Evolutionary conservation across 2,888 invertebrate species (phyloP).

Genomic region (Diabrotica balteata): DNA sequence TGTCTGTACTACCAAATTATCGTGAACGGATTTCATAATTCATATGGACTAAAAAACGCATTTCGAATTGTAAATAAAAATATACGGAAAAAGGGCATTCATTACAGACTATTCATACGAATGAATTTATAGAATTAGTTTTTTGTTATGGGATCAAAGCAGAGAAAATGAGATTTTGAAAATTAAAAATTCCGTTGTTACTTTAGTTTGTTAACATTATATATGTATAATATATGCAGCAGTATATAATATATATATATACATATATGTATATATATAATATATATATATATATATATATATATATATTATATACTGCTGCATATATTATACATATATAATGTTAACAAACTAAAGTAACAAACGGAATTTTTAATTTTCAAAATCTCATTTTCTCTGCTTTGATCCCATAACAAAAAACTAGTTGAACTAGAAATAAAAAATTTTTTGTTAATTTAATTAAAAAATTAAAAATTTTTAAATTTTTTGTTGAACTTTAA

Average conservation of each 20-base stretch:
- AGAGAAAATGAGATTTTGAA: neutral
- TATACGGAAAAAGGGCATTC: constrained; percentile 29
- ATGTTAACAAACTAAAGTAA: too few relatives aligned
- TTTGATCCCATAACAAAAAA: neutral
- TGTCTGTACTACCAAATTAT: neutral
- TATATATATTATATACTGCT: too few relatives aligned
- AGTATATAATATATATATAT: too few relatives aligned
- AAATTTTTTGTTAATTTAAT: too few relatives aligned
- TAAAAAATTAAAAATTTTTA: too few relatives aligned
- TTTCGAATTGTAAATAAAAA: constrained; percentile 34
- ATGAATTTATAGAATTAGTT: constrained; percentile 18
- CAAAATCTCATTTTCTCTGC: neutral
- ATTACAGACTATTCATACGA: constrained; percentile 28
- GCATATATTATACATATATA: too few relatives aligned
- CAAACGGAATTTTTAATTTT: constrained; percentile 9
- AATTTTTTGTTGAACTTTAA: too few relatives aligned
- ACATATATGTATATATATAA: too few relatives aligned
- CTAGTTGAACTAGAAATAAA: too few relatives aligned
- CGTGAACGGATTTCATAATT: constrained; percentile 34
- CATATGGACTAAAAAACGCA: constrained; percentile 33
- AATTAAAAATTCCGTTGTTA: constrained; percentile 7
- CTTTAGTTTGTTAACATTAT: too few relatives aligned
- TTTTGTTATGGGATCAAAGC: neutral
- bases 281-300: too few relatives aligned
- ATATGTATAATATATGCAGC: too few relatives aligned